A percentile compares a stretch with the other conserved stretches of the same genome.
These are phyloP conservation scores for Myripristis murdjan DNA, from an alignment of 2,797 vertebrate species.

Conservation along the genomic window DNA sequence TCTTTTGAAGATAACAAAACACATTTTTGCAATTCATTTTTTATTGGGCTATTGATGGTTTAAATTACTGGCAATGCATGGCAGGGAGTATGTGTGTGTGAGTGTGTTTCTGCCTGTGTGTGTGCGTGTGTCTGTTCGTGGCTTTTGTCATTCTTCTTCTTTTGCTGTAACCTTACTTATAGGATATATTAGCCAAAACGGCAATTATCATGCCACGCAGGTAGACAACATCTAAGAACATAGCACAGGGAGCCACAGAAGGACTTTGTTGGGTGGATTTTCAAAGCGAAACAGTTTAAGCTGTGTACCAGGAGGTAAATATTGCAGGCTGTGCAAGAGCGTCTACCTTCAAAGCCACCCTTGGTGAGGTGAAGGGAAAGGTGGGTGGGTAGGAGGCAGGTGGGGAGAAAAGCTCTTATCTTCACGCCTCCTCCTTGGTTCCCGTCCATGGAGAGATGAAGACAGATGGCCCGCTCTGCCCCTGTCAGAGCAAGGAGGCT, in stretches of 20 bases:
- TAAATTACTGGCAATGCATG: neutral
- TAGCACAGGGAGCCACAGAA: neutral
- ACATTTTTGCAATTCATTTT: neutral
- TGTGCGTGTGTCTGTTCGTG: neutral
- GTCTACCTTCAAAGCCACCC: slow-evolving; percentile 39
- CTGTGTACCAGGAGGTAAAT: slow-evolving; percentile 13
- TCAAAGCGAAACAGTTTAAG: slow-evolving; percentile 16
- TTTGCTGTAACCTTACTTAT: neutral
- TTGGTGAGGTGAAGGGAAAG: slow-evolving; percentile 26
- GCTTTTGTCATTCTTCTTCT: neutral
- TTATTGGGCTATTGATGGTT: neutral
- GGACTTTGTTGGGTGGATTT: slow-evolving; percentile 26
- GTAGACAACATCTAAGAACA: slow-evolving; percentile 8
- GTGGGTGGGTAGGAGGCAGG: slow-evolving; percentile 25
- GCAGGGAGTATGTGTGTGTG: neutral
- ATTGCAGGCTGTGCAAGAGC: slow-evolving; percentile 11
- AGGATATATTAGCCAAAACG: neutral
- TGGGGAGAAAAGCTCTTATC: slow-evolving; percentile 41
- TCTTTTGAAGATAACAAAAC: slow-evolving; percentile 7
- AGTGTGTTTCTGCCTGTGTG: neutral
- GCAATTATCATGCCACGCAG: slow-evolving; percentile 8
- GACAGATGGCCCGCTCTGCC: slow-evolving; percentile 57
- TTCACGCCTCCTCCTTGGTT: slow-evolving; percentile 35
- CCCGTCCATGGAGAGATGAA: slow-evolving; percentile 40
- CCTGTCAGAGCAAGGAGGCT: slow-evolving; percentile 25